Percentiles rank a stretch among this genome's conserved stretches.
phyloP scores from a whole-genome alignment of 2,113 vertebrate species.

The Crotalus viridis region DNA sequence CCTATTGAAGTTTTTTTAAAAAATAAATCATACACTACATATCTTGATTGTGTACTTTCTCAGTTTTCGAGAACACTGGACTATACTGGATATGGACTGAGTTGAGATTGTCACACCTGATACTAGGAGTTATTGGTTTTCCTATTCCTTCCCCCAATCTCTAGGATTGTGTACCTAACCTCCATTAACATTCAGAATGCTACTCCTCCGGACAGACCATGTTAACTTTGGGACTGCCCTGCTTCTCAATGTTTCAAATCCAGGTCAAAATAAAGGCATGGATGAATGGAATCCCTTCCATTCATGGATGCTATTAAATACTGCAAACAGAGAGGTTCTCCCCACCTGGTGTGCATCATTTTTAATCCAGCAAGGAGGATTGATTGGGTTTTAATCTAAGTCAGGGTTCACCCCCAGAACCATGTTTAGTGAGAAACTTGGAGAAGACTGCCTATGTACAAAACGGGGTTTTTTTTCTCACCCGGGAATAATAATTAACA shows the following conservation, averaged over 20 bases:
- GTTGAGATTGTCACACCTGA: background rate
- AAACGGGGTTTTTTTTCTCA: background rate
- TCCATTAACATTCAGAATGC: background rate
- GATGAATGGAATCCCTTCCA: background rate
- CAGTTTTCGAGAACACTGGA: background rate
- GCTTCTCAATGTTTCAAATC: background rate
- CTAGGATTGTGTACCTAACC: background rate
- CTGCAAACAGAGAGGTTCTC: background rate
- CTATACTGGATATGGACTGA: background rate
- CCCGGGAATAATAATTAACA: background rate
- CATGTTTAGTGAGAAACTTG: background rate
- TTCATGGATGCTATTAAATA: background rate
- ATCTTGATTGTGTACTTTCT: background rate
- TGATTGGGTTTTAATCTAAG: background rate
- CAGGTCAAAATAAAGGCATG: background rate
- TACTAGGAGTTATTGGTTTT: background rate
- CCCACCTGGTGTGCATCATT: background rate
- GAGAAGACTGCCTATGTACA: background rate
- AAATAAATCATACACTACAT: background rate
- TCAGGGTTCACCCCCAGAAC: background rate
- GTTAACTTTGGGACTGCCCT: background rate
- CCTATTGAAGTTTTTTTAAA: background rate
- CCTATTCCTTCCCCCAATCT: background rate
- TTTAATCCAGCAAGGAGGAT: background rate
- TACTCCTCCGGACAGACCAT: background rate